Conservation (phyloP, 2,113 vertebrate genomes). For the Deroptyus accipitrinus region DNA sequence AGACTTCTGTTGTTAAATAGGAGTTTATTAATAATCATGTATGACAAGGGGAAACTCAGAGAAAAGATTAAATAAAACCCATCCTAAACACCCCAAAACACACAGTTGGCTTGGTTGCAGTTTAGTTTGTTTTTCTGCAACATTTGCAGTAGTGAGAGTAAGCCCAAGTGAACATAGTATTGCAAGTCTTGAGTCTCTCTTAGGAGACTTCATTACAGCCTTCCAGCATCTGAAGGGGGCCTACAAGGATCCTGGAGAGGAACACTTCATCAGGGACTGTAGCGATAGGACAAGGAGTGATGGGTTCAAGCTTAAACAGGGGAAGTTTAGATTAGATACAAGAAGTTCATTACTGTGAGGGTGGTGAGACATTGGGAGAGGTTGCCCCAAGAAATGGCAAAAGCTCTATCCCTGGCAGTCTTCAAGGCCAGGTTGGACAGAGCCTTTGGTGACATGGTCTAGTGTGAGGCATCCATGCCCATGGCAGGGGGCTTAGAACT, state of each 20-base stretch:
- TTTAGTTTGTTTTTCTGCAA: neutral
- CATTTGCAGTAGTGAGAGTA: neutral
- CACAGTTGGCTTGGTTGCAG: neutral
- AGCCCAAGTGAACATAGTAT: neutral
- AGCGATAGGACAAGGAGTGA: neutral
- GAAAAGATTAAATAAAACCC: neutral
- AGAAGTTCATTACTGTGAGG: too few species aligned
- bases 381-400: too few species aligned
- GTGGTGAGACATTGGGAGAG: too few species aligned
- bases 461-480: neutral
- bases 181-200: neutral
- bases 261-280: neutral
- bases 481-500: neutral
- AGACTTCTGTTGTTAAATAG: neutral
- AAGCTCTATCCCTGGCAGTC: neutral
- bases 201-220: neutral
- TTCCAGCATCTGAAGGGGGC: neutral
- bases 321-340: too few species aligned
- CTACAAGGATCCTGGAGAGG: neutral
- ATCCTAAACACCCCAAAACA: rapidly evolving
- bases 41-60: neutral
- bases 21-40: neutral
- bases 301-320: neutral
- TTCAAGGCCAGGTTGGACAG: neutral
- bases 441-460: neutral